Percentiles rank a stretch among this genome's conserved stretches.
phyloP scores from a whole-genome alignment of 2,888 invertebrate genomes.

The Stomorhina lunata region DNA sequence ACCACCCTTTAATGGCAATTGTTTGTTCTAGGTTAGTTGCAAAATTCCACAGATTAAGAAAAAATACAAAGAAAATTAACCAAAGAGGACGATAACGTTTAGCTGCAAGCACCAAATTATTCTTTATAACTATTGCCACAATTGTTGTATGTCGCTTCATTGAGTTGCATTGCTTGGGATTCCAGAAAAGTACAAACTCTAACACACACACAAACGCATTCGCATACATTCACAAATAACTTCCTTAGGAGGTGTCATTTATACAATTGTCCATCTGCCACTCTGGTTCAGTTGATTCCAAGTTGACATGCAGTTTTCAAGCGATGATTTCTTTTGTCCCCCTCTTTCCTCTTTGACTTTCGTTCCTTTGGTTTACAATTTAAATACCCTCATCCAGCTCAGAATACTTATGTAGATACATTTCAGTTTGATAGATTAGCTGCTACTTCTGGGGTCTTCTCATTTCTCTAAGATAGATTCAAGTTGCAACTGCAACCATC shows the following conservation, averaged over 20 bases:
- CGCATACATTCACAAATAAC: background rate
- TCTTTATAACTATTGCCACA: slow-evolving; percentile 26
- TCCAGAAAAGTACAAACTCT: background rate
- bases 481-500: slow-evolving; percentile 28
- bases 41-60: background rate
- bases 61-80: slow-evolving; percentile 25
- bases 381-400: slow-evolving; percentile 22
- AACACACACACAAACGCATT: background rate
- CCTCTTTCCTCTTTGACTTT: background rate
- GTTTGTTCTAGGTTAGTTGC: slow-evolving; percentile 11
- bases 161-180: background rate
- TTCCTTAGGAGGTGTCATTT: slow-evolving; percentile 66
- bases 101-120: slow-evolving; percentile 44
- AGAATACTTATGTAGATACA: slow-evolving; percentile 6
- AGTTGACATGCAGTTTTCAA: slow-evolving; percentile 54
- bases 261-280: slow-evolving; percentile 67
- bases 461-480: slow-evolving; percentile 17
- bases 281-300: slow-evolving; percentile 51
- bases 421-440: slow-evolving; percentile 63
- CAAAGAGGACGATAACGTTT: slow-evolving; percentile 30
- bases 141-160: background rate
- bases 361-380: slow-evolving; percentile 14
- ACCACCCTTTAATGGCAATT: background rate
- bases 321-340: slow-evolving; percentile 26
- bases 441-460: slow-evolving; percentile 52